Evolutionary conservation across 2,113 vertebrate genomes (phyloP), one percentile per base, ranked within the genome.

Genomic region (Promerops cafer): DNA sequence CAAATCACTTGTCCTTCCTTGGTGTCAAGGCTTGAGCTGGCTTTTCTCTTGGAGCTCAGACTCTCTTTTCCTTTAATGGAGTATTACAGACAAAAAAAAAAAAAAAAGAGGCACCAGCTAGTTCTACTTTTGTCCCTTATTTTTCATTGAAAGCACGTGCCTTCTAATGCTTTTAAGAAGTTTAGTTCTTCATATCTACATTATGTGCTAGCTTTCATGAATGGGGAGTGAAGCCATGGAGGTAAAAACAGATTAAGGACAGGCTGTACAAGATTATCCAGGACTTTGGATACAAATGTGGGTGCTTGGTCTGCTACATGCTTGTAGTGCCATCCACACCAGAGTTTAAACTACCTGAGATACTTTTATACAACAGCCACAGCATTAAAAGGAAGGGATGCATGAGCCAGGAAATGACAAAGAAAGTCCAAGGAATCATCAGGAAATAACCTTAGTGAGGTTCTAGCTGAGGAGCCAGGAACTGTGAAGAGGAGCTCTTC

Each of bases 251-350:
- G 52, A 35, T 50, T 63, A 27, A 81, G 21, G 35, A 37, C 30
- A 77, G 33, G 39, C 12, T 81, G 56, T 56, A 42, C 42, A 59
- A 75, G 8, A 39, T 40, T 39, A 1, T 40, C 19, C 26, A 47
- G 66, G 31, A 76, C 18, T 74, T 72, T 21, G 37, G 15, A 21
- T 40, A 54, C 5, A 10, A 66, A 47, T 3, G 5, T 11, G 3
- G 16, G 17, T 72, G 26, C 27, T 68, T 64, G 33, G 14, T 61
- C 66, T 0, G 0, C 50, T 60, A 31, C 0, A 2, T 24, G 42
- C 35, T 42, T 10, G 27, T 31, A 59, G 33, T 37, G 24, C 33
- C 22, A 40, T 40, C 39, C 33, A 66, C 9, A 3, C 14, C 42
- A 81, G 71, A 40, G 26, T 39, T 86, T 71, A 75, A 74, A 74